These are phyloP conservation scores for Pomacea canaliculata DNA, from an alignment of 2,888 invertebrate species.

Conservation along the genomic window DNA sequence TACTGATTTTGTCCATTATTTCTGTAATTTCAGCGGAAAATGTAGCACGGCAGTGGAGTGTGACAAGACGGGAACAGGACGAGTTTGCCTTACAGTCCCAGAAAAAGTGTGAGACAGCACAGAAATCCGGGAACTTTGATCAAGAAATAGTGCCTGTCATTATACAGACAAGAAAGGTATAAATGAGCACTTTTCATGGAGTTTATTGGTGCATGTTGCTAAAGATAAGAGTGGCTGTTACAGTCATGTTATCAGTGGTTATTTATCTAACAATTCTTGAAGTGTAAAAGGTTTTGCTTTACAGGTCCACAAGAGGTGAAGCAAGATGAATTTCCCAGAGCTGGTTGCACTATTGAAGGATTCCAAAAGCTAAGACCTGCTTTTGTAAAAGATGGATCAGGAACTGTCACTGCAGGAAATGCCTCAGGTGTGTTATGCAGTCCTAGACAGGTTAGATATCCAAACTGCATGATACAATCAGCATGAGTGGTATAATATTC, in stretches of 20 bases:
- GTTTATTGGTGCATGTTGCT: too few species aligned
- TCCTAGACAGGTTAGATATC: too few species aligned
- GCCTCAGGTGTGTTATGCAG: slow-evolving; percentile 75
- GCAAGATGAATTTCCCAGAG: slow-evolving; percentile 80
- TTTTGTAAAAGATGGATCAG: slow-evolving; percentile 75
- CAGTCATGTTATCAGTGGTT: too few species aligned
- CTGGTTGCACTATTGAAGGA: slow-evolving; percentile 75
- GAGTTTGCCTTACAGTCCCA: slow-evolving; percentile 79
- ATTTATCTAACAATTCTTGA: too few species aligned
- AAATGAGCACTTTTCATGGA: background rate
- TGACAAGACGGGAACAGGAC: slow-evolving; percentile 81
- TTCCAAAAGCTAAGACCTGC: slow-evolving; percentile 77
- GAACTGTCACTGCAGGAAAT: slow-evolving; percentile 79
- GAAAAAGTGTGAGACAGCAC: slow-evolving; percentile 76
- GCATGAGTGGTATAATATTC: too few species aligned
- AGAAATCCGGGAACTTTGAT: slow-evolving; percentile 76
- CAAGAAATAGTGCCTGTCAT: slow-evolving; percentile 81
- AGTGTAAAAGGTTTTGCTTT: too few species aligned
- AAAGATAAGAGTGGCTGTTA: too few species aligned
- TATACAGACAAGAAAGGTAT: slow-evolving; percentile 71
- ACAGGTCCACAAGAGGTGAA: slow-evolving; percentile 46
- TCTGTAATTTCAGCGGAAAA: slow-evolving; percentile 77
- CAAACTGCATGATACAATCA: too few species aligned
- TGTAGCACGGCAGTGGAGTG: slow-evolving; percentile 77
- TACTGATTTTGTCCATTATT: too few species aligned